phyloP scores from a whole-genome alignment of 1,140 invertebrate species.

The fruit fly (Drosophila melanogaster) region Release_6_plus_ISO1_MT NT_033777.3:31846001-31846500 shows the following conservation, averaged over 20 bases:
- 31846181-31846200: conserved; percentile 17
- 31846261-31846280: conserved; percentile 75
- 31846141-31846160: conserved; percentile 22
- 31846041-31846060: conserved; percentile 10
- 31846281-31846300: conserved; percentile 66
- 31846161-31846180: conserved; percentile 12
- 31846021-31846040: too few relatives aligned
- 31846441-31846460: conserved; percentile 60
- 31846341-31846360: conserved; percentile 24
- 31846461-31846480: conserved; percentile 79
- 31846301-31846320: conserved; percentile 43
- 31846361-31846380: conserved; percentile 22
- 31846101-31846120: conserved; percentile 37
- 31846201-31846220: conserved; percentile 26
- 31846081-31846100: conserved; percentile 23
- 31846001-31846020: conserved; percentile 3
- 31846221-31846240: conserved; percentile 42
- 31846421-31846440: conserved; percentile 10
- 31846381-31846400: conserved; percentile 22
- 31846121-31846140: conserved; percentile 33
- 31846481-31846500: conserved; percentile 74
- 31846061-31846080: conserved; percentile 16
- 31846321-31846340: conserved; percentile 47
- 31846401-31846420: conserved; percentile 38
- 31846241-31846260: conserved; percentile 83